A percentile compares a stretch with the other conserved stretches of the same genome.
Conservation (phyloP, 2,888 invertebrate species). For the Drosophila phalerata region DNA sequence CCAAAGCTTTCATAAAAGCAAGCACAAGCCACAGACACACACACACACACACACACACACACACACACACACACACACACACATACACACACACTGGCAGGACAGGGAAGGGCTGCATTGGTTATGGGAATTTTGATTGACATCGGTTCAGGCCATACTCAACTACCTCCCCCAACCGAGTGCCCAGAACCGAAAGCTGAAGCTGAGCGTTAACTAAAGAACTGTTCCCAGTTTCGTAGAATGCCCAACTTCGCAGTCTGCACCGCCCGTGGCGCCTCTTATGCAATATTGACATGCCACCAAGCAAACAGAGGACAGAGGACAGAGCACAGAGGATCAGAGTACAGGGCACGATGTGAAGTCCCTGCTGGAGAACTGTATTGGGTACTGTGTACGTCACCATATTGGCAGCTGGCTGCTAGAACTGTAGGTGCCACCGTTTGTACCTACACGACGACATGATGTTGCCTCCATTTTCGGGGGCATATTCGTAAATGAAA, state of each 20-base stretch:
- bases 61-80: conserved; percentile 31
- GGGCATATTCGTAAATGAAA: conserved; percentile 68
- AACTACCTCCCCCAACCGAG: not conserved
- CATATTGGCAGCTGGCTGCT: conserved; percentile 43
- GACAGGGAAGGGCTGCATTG: conserved; percentile 63
- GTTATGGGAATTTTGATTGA: conserved; percentile 83
- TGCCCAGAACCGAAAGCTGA: conserved; percentile 36
- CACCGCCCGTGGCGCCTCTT: conserved; percentile 75
- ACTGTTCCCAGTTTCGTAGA: conserved; percentile 27
- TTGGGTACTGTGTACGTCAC: conserved; percentile 33
- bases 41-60: conserved; percentile 23
- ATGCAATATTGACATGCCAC: conserved; percentile 77
- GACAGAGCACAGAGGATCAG: not conserved
- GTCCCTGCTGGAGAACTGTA: conserved; percentile 7
- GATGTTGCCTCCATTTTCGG: conserved; percentile 24
- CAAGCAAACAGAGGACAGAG: conserved; percentile 54
- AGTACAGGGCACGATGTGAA: conserved; percentile 1
- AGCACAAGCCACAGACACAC: conserved; percentile 49
- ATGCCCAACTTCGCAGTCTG: conserved; percentile 34
- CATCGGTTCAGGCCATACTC: conserved; percentile 72
- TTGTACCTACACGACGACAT: conserved; percentile 46
- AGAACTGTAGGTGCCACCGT: conserved; percentile 56
- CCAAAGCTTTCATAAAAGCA: conserved; percentile 81
- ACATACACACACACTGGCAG: conserved; percentile 11
- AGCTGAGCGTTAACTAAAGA: conserved; percentile 78